Conservation (phyloP, 2,113 vertebrate species). For the Takifugu flavidus region DNA sequence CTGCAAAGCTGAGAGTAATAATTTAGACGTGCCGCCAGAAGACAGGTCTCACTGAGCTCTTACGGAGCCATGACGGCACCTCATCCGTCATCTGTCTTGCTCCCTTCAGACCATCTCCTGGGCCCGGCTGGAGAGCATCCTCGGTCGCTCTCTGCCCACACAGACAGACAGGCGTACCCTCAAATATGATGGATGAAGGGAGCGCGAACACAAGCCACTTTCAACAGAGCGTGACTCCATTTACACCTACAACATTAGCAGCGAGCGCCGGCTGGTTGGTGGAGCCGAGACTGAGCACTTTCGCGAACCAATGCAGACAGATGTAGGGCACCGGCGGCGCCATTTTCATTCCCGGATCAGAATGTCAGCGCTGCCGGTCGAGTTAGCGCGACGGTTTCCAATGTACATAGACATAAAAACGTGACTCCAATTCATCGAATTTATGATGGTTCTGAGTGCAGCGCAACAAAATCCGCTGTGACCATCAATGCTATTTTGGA, state of each 20-base stretch:
- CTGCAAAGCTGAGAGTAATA: conserved; percentile 54
- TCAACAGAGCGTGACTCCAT: conserved; percentile 64
- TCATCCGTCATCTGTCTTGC: conserved; percentile 69
- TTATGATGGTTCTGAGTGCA: too few species aligned
- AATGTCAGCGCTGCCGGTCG: background rate
- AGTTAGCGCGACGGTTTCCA: background rate
- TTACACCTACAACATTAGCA: conserved; percentile 57
- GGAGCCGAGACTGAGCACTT: conserved; percentile 26
- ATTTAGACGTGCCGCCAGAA: conserved; percentile 61
- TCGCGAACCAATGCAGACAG: conserved; percentile 43
- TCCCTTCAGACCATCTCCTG: conserved; percentile 59
- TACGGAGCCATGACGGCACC: conserved; percentile 65
- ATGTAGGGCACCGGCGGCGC: conserved; percentile 32
- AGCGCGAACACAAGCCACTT: conserved; percentile 44
- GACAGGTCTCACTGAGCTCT: conserved; percentile 67
- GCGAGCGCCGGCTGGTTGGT: conserved; percentile 18
- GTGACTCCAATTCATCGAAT: background rate
- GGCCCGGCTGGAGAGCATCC: conserved; percentile 61
- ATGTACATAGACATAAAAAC: background rate
- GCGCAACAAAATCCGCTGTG: too few species aligned
- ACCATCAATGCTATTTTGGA: too few species aligned
- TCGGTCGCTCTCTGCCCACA: conserved; percentile 49
- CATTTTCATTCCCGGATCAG: conserved; percentile 16
- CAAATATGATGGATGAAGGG: conserved; percentile 63
- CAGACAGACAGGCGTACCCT: conserved; percentile 41